A percentile compares a stretch with the other conserved stretches of the same genome.
phyloP scores from a whole-genome alignment of 2,888 invertebrate genomes.

The Melieria omissa region DNA sequence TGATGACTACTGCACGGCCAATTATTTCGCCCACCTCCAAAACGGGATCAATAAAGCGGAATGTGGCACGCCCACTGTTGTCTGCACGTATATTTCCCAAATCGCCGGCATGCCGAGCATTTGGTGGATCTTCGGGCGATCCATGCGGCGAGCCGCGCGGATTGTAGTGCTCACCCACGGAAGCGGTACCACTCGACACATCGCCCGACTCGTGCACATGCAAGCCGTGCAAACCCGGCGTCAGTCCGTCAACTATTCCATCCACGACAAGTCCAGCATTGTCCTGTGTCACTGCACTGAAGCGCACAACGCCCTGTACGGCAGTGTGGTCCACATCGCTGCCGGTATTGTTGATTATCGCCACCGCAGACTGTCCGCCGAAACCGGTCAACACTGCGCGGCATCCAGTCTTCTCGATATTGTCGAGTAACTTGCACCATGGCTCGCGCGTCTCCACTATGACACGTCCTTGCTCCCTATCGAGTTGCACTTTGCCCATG shows the following conservation, averaged over 20 bases:
- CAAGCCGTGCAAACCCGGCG: slow-evolving; percentile 69
- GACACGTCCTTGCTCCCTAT: slow-evolving; percentile 58
- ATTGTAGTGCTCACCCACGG: slow-evolving; percentile 74
- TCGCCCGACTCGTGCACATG: slow-evolving; percentile 80
- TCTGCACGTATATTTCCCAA: slow-evolving; percentile 74
- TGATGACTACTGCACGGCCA: slow-evolving; percentile 82
- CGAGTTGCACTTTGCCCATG: slow-evolving; percentile 60
- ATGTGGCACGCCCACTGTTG: slow-evolving; percentile 73
- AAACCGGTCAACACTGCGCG: slow-evolving; percentile 83
- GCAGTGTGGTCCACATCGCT: slow-evolving; percentile 57
- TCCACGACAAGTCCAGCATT: slow-evolving; percentile 77
- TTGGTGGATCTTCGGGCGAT: slow-evolving; percentile 65
- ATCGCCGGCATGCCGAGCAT: slow-evolving; percentile 72
- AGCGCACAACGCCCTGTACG: slow-evolving; percentile 81
- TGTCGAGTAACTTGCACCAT: slow-evolving; percentile 67
- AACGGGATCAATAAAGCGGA: slow-evolving; percentile 72
- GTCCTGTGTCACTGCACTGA: slow-evolving; percentile 67
- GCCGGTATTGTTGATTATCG: slow-evolving; percentile 72
- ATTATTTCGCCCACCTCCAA: slow-evolving; percentile 79
- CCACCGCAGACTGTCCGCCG: slow-evolving; percentile 80
- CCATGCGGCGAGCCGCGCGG: slow-evolving; percentile 69
- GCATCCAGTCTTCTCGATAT: slow-evolving; percentile 73
- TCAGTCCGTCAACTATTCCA: slow-evolving; percentile 84
- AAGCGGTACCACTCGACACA: slow-evolving; percentile 71
- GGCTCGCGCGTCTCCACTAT: slow-evolving; percentile 60